Percentiles rank a stretch among this genome's conserved stretches.
phyloP scores from a whole-genome alignment of 2,797 vertebrate species.

The Alosa sapidissima region DNA sequence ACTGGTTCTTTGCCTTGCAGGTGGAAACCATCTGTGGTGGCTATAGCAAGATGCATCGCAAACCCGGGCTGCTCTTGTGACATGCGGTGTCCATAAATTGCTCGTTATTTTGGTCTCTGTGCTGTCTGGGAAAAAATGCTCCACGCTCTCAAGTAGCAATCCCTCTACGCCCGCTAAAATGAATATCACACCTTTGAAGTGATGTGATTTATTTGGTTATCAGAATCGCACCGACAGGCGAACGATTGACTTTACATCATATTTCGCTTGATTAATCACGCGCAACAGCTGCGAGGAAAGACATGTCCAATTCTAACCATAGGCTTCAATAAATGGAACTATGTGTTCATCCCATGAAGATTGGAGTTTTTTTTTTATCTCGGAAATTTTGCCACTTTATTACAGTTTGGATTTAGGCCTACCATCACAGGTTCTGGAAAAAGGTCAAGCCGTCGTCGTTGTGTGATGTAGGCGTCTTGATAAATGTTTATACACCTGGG shows the following conservation, averaged over 20 bases:
- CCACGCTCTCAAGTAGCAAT: background rate
- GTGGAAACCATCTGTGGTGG: constrained; percentile 38
- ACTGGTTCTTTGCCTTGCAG: constrained; percentile 26
- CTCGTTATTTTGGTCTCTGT: constrained; percentile 32
- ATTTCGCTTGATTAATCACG: constrained; percentile 33
- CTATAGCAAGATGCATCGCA: constrained; percentile 34
- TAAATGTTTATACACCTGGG: background rate
- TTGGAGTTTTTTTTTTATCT: background rate
- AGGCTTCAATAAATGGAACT: background rate
- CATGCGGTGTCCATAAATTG: constrained; percentile 38
- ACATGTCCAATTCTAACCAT: background rate
- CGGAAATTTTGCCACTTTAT: background rate
- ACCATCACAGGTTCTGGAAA: background rate
- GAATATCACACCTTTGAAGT: constrained; percentile 45
- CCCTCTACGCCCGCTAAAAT: constrained; percentile 11
- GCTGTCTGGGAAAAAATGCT: constrained; percentile 10
- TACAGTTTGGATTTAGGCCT: background rate
- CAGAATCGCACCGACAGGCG: constrained; percentile 31
- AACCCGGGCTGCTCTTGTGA: constrained; percentile 27
- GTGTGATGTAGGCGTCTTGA: background rate
- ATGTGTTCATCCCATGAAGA: background rate
- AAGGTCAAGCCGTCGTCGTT: background rate
- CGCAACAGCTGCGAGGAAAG: constrained; percentile 28
- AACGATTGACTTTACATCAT: constrained; percentile 21
- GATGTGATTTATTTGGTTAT: constrained; percentile 35